These are phyloP conservation scores for Chrysodeixis includens DNA, from an alignment of 2,888 invertebrate genomes.

Conservation along the genomic window DNA sequence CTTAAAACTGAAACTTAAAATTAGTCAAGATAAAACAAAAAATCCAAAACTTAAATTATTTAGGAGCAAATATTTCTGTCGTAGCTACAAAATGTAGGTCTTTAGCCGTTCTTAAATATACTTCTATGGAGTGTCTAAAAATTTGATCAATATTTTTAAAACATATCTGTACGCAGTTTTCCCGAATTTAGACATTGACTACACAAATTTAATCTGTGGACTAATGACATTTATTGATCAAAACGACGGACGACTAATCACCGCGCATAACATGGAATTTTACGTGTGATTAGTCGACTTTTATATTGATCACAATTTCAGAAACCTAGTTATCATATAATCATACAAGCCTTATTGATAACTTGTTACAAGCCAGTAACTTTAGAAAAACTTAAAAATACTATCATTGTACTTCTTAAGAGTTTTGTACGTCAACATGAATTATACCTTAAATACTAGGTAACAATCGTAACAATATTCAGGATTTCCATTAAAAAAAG, in stretches of 20 bases:
- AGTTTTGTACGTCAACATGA: background rate
- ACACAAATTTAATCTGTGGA: too few relatives aligned
- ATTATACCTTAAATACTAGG: background rate
- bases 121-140: too few relatives aligned
- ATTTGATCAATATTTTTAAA: too few relatives aligned
- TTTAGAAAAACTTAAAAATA: background rate
- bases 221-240: too few relatives aligned
- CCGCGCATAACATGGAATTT: too few relatives aligned
- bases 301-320: too few relatives aligned
- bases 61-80: background rate
- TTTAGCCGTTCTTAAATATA: background rate
- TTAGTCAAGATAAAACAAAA: background rate
- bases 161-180: too few relatives aligned
- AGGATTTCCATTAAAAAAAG: background rate
- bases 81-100: background rate
- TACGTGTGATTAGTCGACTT: too few relatives aligned
- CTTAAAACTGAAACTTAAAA: slow-evolving; percentile 14
- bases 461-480: background rate
- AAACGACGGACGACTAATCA: too few relatives aligned
- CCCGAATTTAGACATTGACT: too few relatives aligned
- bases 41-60: background rate
- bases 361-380: background rate
- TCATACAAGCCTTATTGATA: background rate
- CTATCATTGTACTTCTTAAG: background rate
- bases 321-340: too few relatives aligned